Evolutionary conservation across 2,113 vertebrate species (phyloP), one percentile per base, ranked within the genome.

Genomic region (Vulpes vulpes): DNA sequence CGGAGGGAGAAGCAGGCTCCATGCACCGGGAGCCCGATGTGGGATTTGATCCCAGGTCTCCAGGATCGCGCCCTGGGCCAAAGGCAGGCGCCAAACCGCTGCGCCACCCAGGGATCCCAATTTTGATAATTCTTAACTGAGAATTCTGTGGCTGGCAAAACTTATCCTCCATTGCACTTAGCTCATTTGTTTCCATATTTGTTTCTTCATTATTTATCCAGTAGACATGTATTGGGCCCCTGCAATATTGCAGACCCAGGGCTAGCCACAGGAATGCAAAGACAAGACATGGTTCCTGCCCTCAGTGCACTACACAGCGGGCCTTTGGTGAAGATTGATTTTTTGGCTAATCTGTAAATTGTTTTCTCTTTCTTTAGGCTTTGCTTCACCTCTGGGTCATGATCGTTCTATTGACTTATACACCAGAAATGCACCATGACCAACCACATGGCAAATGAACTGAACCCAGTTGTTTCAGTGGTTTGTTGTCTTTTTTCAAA

Each of bases 361-460:
- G n/a, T 30, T 8, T 96, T 94, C 95, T 91, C 80, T 96, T 97
- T 96, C 94, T 86, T 11, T 94, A 99, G 99, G 99, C 99, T 0
- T 96, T 99, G 32, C 99, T 99, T 94, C 99, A 99, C 94, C 98
- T 99, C 80, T 99, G 99, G 99, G 99, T 99, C 96, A 99, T 99
- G 99, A 98, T 99, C 84, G 99, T 99, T 55, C 99, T 99, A 8
- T 98, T 99, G 97, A 99, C 99, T 0, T 99, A 99, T 85, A 99
- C 99, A 30, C 99, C 99, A 86, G 99, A 99, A 98, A 99, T 99
- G 99, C 99, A 99, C 97, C 99, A 97, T 3, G 98, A 98, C 69
- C 97, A 98, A 20, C 99, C 99, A 8, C 98, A 96, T 23, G 99
- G 99, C 96, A 99, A 99, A 97, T 99, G 98, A 98, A 35, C 87